Conservation (phyloP, 2,888 invertebrate genomes). For the Philaethria dido region DNA sequence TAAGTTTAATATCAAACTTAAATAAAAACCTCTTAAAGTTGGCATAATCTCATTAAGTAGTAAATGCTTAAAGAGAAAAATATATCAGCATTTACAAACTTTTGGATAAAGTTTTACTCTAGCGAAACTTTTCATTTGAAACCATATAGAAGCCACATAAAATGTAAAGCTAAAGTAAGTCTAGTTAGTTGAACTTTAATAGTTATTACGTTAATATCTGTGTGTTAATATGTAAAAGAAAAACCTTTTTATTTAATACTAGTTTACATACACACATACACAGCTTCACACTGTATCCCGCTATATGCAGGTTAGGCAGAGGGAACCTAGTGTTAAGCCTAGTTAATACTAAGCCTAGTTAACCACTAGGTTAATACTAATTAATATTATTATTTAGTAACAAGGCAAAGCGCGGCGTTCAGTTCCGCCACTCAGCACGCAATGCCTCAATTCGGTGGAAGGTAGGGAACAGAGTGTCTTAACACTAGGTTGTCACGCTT, state of each 20-base stretch:
- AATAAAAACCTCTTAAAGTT: neutral
- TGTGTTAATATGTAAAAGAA: neutral
- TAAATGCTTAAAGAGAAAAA: neutral
- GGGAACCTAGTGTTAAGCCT: too few relatives aligned
- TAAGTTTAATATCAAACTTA: neutral
- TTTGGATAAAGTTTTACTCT: neutral
- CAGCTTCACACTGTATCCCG: too few relatives aligned
- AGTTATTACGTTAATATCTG: neutral
- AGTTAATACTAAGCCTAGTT: too few relatives aligned
- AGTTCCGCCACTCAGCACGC: too few relatives aligned
- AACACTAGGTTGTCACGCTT: too few relatives aligned
- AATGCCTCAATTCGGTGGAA: too few relatives aligned
- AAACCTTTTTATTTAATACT: neutral
- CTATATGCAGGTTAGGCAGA: too few relatives aligned
- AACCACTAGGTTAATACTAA: too few relatives aligned
- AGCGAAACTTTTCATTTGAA: conserved; percentile 18
- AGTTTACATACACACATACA: too few relatives aligned
- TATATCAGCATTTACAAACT: conserved; percentile 8
- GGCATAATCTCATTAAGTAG: neutral
- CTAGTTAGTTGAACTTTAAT: conserved; percentile 6
- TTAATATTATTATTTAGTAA: too few relatives aligned
- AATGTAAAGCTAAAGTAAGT: conserved; percentile 12
- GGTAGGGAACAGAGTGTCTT: too few relatives aligned
- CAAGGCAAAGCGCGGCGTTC: too few relatives aligned
- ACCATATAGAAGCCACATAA: conserved; percentile 6